A percentile compares a stretch with the other conserved stretches of the same genome.
Conservation (phyloP, 2,113 vertebrate species). For the Cottus gobio region DNA sequence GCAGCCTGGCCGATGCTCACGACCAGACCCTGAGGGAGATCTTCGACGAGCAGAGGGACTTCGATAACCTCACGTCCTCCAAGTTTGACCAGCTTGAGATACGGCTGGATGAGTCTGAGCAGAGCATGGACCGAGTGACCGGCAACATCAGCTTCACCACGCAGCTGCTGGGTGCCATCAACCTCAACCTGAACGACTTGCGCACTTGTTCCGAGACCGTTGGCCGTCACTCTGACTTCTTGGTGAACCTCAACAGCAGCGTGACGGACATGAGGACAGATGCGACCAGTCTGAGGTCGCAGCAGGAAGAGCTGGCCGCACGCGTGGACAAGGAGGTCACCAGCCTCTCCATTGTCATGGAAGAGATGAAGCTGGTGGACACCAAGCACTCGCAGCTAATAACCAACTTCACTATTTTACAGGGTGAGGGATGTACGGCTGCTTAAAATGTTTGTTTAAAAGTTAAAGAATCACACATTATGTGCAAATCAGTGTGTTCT, state of each 20-base stretch:
- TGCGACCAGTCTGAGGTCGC: slow-evolving; percentile 84
- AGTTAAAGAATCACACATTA: neutral
- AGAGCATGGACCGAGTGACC: slow-evolving; percentile 89
- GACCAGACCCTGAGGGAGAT: slow-evolving; percentile 91
- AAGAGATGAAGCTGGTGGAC: slow-evolving; percentile 98
- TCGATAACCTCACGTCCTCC: slow-evolving; percentile 87
- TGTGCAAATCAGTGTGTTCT: neutral
- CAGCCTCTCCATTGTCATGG: slow-evolving; percentile 93
- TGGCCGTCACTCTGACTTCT: slow-evolving; percentile 90
- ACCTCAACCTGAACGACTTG: slow-evolving; percentile 89
- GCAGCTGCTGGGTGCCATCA: slow-evolving; percentile 91
- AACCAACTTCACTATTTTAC: slow-evolving; percentile 96
- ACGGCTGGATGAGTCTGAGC: slow-evolving; percentile 89
- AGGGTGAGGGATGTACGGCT: slow-evolving; percentile 82
- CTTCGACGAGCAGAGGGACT: slow-evolving; percentile 89
- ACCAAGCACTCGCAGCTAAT: slow-evolving; percentile 96
- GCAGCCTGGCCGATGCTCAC: slow-evolving; percentile 86
- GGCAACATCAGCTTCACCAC: slow-evolving; percentile 95
- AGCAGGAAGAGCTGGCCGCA: slow-evolving; percentile 90
- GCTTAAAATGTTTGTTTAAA: neutral
- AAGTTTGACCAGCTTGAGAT: slow-evolving; percentile 89
- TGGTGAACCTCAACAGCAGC: slow-evolving; percentile 88
- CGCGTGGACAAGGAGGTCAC: slow-evolving; percentile 94
- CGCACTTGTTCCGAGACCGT: slow-evolving; percentile 91
- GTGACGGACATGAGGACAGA: slow-evolving; percentile 87